Conservation (phyloP, 2,113 vertebrate genomes). For the Oophaga pumilio region DNA sequence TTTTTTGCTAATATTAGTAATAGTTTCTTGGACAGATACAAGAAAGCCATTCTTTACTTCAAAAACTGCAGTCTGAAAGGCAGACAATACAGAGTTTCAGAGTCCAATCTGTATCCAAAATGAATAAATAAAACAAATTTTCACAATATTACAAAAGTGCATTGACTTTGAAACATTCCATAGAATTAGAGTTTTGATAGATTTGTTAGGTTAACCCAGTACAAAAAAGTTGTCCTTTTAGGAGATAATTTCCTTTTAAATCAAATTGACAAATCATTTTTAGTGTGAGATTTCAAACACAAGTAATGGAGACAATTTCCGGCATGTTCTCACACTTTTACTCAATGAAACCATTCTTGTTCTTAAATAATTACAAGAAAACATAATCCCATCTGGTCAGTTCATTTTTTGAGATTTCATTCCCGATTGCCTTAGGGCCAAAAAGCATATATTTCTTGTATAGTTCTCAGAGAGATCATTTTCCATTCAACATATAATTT, state of each 20-base stretch:
- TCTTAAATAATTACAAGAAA: slow-evolving; percentile 1
- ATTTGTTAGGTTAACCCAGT: background rate
- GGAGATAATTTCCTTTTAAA: background rate
- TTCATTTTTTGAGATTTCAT: background rate
- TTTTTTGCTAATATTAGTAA: background rate
- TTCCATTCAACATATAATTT: background rate
- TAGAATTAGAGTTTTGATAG: background rate
- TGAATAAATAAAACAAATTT: background rate
- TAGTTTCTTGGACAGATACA: background rate
- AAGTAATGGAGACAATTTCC: background rate
- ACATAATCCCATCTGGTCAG: slow-evolving; percentile 37
- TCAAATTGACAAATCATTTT: background rate
- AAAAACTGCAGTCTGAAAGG: background rate
- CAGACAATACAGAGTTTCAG: background rate
- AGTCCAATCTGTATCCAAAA: background rate
- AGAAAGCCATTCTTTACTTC: background rate
- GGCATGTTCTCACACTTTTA: slow-evolving; percentile 18
- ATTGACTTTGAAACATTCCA: background rate
- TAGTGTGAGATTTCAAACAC: background rate
- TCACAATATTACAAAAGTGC: background rate
- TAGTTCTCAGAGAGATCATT: slow-evolving; percentile 44
- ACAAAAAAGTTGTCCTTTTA: background rate
- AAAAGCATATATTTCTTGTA: background rate
- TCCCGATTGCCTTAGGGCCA: slow-evolving; percentile 24
- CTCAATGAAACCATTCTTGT: slow-evolving; percentile 15